Evolutionary conservation across 2,797 vertebrate genomes (phyloP).

Genomic region (Danio jaintianensis): DNA sequence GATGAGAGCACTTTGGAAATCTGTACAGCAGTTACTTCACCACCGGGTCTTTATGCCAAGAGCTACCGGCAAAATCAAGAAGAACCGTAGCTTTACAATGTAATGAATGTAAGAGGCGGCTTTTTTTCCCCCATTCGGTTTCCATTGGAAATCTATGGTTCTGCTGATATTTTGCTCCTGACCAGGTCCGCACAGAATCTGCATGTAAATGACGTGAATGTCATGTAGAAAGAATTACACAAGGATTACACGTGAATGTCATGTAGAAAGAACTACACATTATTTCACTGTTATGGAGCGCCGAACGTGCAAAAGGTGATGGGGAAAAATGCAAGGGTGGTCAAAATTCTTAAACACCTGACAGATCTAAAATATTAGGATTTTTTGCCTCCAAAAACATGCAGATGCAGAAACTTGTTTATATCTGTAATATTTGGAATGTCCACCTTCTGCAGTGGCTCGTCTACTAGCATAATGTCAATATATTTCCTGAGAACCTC

Average conservation of each 20-base stretch:
- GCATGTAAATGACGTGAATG: not conserved
- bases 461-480: too few species aligned
- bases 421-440: too few species aligned
- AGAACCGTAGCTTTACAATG: slow-evolving; percentile 36
- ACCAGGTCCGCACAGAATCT: slow-evolving; percentile 6
- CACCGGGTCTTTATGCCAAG: slow-evolving; percentile 3
- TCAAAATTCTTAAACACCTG: too few species aligned
- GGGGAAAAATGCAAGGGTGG: not conserved
- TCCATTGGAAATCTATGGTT: slow-evolving; percentile 31
- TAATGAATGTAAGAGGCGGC: not conserved
- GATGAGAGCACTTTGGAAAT: slow-evolving; percentile 56
- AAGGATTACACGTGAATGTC: not conserved
- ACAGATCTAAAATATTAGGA: too few species aligned
- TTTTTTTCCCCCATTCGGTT: not conserved
- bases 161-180: slow-evolving; percentile 31
- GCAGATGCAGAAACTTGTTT: too few species aligned
- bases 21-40: slow-evolving; percentile 50
- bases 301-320: not conserved
- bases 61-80: slow-evolving; percentile 15
- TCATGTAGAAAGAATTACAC: not conserved
- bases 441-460: too few species aligned
- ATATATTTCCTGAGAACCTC: too few species aligned
- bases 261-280: not conserved
- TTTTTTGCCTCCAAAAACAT: too few species aligned
- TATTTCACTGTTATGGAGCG: not conserved